A percentile compares a stretch with the other conserved stretches of the same genome.
Conservation (phyloP, 1,140 invertebrate genomes). For the Drosophila paulistorum region DNA sequence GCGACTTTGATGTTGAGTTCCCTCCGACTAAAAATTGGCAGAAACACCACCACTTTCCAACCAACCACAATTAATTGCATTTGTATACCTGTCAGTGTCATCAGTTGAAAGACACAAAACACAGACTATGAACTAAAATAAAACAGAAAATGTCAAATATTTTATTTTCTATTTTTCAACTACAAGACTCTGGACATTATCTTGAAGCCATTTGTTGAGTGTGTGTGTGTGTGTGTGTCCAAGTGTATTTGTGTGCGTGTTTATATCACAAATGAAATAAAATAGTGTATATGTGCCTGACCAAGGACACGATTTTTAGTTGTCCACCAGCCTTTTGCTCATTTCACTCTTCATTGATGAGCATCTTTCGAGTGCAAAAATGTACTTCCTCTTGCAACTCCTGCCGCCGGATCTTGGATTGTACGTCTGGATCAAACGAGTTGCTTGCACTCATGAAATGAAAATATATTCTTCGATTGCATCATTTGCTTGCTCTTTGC, state of each 20-base stretch:
- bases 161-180: conserved; percentile 60
- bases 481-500: conserved; percentile 60
- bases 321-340: conserved; percentile 65
- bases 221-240: conserved; percentile 14
- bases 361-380: conserved; percentile 53
- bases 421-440: conserved; percentile 27
- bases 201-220: conserved; percentile 29
- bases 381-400: conserved; percentile 43
- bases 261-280: conserved; percentile 63
- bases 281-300: conserved; percentile 60
- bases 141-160: conserved; percentile 72
- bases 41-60: neutral
- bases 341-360: conserved; percentile 69
- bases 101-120: conserved; percentile 39
- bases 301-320: conserved; percentile 47
- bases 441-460: conserved; percentile 24
- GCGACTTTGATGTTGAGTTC: neutral
- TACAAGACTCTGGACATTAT: conserved; percentile 46
- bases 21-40: neutral
- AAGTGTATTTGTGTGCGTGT: conserved; percentile 29
- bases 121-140: conserved; percentile 44
- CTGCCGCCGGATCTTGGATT: neutral
- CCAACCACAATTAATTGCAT: conserved; percentile 74
- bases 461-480: conserved; percentile 55
- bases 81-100: conserved; percentile 76